phyloP scores from a whole-genome alignment of 1,140 invertebrate species.

The Lepidurus arcticus region DNA sequence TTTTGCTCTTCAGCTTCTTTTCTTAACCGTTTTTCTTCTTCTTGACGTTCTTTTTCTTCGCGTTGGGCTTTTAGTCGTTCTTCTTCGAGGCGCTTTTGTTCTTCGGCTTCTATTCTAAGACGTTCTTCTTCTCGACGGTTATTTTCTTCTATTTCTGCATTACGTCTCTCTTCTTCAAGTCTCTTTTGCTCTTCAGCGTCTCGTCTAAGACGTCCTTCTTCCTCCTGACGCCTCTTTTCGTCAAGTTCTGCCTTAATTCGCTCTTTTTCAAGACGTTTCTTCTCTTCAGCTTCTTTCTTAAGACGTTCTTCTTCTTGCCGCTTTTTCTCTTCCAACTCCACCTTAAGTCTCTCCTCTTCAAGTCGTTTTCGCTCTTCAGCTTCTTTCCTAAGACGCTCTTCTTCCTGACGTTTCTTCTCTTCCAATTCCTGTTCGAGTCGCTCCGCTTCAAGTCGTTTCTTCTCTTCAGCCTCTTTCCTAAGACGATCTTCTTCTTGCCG shows the following conservation, averaged over 20 bases:
- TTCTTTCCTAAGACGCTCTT: not conserved
- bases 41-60: conserved; percentile 35
- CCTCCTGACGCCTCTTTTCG: conserved; percentile 4
- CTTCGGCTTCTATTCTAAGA: conserved; percentile 35
- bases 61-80: conserved; percentile 38
- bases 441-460: conserved; percentile 39
- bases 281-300: conserved; percentile 15
- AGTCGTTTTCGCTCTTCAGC: conserved; percentile 36
- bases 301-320: conserved; percentile 26
- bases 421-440: conserved; percentile 35
- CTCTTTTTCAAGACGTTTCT: conserved; percentile 23
- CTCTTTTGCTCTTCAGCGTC: conserved; percentile 32
- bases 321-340: conserved; percentile 32
- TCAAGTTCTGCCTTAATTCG: conserved; percentile 26
- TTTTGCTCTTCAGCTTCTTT: conserved; percentile 2
- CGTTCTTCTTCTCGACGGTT: conserved; percentile 34
- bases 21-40: conserved; percentile 3
- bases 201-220: not conserved
- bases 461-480: conserved; percentile 36
- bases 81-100: conserved; percentile 36
- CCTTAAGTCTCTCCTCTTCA: conserved; percentile 27
- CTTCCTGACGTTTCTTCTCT: conserved; percentile 30
- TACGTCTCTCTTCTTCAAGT: conserved; percentile 37
- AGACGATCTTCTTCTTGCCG: conserved; percentile 37
- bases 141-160: conserved; percentile 35